Evolutionary conservation across 2,797 vertebrate species (phyloP).

Genomic region (Picus viridis): DNA sequence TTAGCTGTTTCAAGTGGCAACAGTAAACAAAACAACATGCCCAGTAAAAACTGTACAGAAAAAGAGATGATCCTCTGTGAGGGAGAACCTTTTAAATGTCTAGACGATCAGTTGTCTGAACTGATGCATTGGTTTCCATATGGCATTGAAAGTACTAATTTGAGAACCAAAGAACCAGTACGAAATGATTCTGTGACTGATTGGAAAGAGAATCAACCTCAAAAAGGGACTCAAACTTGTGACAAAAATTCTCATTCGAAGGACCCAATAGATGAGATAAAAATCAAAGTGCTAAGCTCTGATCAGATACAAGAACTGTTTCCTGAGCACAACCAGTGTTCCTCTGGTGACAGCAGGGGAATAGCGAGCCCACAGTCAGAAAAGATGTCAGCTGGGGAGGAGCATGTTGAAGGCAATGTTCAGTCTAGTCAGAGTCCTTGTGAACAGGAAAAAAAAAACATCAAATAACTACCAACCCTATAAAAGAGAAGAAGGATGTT

Average conservation of each 20-base stretch:
- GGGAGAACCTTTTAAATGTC: neutral
- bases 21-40: neutral
- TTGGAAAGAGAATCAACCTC: neutral
- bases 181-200: neutral
- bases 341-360: neutral
- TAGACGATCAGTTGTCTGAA: constrained; percentile 76
- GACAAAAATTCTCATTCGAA: neutral
- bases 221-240: neutral
- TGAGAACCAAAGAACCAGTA: neutral
- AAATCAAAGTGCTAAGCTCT: constrained; percentile 57
- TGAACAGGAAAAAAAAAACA: fast-evolving
- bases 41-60: neutral
- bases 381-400: neutral
- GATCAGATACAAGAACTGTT: constrained; percentile 65
- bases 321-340: constrained; percentile 19
- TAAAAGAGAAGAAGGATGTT: neutral
- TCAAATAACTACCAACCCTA: neutral
- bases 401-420: neutral
- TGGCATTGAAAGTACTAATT: constrained; percentile 73
- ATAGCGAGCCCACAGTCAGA: neutral
- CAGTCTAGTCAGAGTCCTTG: neutral
- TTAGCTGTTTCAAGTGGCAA: neutral
- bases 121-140: constrained; percentile 80
- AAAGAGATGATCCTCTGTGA: neutral
- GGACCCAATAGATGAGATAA: constrained; percentile 48